Evolutionary conservation across 64 coral and sea anemone species (phyloP), one percentile per base, ranked within the genome.

Genomic region (Montipora foliosa): DNA sequence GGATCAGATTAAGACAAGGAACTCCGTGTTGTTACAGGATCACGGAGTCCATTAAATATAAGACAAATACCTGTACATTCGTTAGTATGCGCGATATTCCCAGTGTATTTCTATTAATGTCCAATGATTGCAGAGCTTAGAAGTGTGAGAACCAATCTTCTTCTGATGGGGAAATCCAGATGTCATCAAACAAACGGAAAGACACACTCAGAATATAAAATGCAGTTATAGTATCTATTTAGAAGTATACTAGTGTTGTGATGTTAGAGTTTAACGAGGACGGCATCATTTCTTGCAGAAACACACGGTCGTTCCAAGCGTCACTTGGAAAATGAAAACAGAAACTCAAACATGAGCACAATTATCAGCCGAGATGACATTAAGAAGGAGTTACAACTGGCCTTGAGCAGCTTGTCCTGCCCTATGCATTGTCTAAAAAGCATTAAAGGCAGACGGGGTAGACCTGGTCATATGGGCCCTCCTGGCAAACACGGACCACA

Each of bases 401-500:
- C 83, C 14, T 59, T 93, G 8, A 57, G 24, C 60, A 87, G 50
- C 37, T 82, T 49, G 45, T 74, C 62, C 60, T 93, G 91, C 11
- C 86, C 74, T 2, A 44, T 74, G 3, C 67, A 80, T 8, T 80
- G 89, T 37, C 7, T 21, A 17, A 91, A 91, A 53, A 58, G 89
- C 2, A 20, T 29, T 2, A 90, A 67, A 50, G 88, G 88, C 19
- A 79, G 58, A 45, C 37, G 76, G 19, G 88, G 88, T 2, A 90
- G 24, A 19, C 76, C 37, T 67, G 88, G 88, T n/a, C 88, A 66
- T 17, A 44, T 29, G 49, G 88, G 88, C 1, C 0, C 71, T 1
- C 88, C 88, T 29, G 88, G 88, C 37, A 90, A 90, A 80, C 88
- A 90, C 44, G 88, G 88, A 15, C 88, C 88, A 68, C 17, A 11